A percentile compares a stretch with the other conserved stretches of the same genome.
Conservation (phyloP, 1,140 invertebrate genomes). For the Drosophila erecta region DNA sequence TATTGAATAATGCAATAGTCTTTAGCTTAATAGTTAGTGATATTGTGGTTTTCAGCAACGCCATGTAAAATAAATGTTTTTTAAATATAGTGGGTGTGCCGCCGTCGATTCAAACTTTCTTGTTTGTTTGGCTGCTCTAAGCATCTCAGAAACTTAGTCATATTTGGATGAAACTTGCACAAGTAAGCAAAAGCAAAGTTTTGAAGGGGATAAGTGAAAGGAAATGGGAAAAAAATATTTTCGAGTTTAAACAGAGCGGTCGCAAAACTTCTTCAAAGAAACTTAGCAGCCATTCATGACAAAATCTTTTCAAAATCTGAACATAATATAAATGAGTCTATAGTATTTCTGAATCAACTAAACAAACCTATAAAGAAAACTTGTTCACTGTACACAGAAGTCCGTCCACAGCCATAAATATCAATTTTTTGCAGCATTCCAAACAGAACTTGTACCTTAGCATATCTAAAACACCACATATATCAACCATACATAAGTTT, state of each 20-base stretch:
- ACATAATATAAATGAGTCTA: not conserved
- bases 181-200: conserved; percentile 33
- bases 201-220: conserved; percentile 15
- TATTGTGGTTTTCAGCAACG: not conserved
- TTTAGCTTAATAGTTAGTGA: not conserved
- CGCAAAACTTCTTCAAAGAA: not conserved
- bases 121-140: conserved; percentile 17
- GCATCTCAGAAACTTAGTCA: conserved; percentile 30
- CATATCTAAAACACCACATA: too few species aligned
- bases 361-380: not conserved
- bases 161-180: conserved; percentile 28
- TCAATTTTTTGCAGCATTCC: too few species aligned
- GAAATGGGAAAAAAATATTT: conserved; percentile 4
- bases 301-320: not conserved
- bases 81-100: conserved; percentile 7
- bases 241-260: not conserved
- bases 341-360: too few species aligned
- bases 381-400: too few species aligned
- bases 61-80: not conserved
- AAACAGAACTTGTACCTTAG: too few species aligned
- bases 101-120: not conserved
- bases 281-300: not conserved
- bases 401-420: too few species aligned
- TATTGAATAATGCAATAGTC: not conserved
- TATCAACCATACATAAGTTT: not conserved